Evolutionary conservation across 2,113 vertebrate species (phyloP), one percentile per base, ranked within the genome.

Genomic region (Lagopus leucura): DNA sequence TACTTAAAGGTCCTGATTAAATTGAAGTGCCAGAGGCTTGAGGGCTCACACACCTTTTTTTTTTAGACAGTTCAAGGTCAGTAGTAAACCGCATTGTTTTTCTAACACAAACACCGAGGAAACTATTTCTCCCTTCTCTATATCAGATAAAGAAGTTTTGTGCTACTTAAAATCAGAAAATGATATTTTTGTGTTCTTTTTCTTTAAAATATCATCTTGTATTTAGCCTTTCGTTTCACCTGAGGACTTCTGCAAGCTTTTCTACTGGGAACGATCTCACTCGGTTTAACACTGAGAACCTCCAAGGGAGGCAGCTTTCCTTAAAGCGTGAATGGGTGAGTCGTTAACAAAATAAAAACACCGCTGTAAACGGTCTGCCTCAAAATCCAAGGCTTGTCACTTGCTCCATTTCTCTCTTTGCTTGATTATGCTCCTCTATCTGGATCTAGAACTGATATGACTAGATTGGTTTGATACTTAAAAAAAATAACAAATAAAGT

Each of bases 291-390:
- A 86, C 36, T 66, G 48, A 63, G 61, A 86, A 34, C 42, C 45
- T 80, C 55, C 61, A 83, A 89, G 75, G 1, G 4, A 92, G 63
- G 57, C 75, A 88, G 70, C 73, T 89, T 93, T 93, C 74, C 74
- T 64, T 71, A 85, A 85, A 90, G 57, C 72, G 77, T 71, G 65
- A 93, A 80, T 93, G 72, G 64, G 88, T 45, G 69, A 93, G 65
- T 91, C 88, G 86, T 71, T 67, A 78, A 80, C 65, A 91, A 93
- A 87, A 89, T 77, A 86, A 94, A 90, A 92, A 82, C 77, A 92
- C 17, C 85, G 48, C 64, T 83, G 82, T 91, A 81, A 92, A 80
- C 1, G 8, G 34, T 58, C 55, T 82, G 50, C 32, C 55, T 89
- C 7, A 24, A 89, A 86, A 61, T 47, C 72, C 30, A 48, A 71